Conservation (phyloP, 2,888 invertebrate species). For the Drosophila dives region DNA sequence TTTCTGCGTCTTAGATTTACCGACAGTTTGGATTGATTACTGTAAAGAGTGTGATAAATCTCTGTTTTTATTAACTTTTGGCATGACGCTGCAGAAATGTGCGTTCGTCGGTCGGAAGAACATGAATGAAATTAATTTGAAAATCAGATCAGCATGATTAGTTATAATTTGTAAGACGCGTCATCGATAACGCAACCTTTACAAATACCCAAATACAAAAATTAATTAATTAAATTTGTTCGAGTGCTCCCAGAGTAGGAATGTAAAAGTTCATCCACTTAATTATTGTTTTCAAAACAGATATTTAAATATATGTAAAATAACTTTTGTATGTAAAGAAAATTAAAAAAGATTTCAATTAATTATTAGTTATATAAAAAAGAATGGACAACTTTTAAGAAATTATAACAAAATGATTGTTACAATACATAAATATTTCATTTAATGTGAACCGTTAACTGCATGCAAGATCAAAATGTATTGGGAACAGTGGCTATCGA, state of each 20-base stretch:
- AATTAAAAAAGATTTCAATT: not conserved
- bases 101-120: constrained; percentile 46
- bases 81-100: constrained; percentile 68
- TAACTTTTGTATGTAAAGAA: not conserved
- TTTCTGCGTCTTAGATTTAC: constrained; percentile 56
- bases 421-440: not conserved
- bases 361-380: too few species aligned
- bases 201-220: constrained; percentile 24
- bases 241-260: constrained; percentile 16
- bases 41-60: constrained; percentile 83
- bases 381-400: not conserved
- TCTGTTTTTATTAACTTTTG: constrained; percentile 82
- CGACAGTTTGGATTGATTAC: constrained; percentile 71
- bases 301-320: not conserved
- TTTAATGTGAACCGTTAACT: not conserved
- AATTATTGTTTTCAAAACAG: not conserved
- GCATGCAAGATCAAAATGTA: not conserved
- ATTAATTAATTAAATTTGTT: constrained; percentile 73
- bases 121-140: constrained; percentile 66
- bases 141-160: constrained; percentile 82
- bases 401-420: too few species aligned
- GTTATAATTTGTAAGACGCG: constrained; percentile 68
- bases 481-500: not conserved
- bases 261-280: constrained; percentile 9
- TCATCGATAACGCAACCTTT: constrained; percentile 39